A percentile compares a stretch with the other conserved stretches of the same genome.
phyloP scores from a whole-genome alignment of 2,113 vertebrate species.

The Rhinolophus sinicus region DNA sequence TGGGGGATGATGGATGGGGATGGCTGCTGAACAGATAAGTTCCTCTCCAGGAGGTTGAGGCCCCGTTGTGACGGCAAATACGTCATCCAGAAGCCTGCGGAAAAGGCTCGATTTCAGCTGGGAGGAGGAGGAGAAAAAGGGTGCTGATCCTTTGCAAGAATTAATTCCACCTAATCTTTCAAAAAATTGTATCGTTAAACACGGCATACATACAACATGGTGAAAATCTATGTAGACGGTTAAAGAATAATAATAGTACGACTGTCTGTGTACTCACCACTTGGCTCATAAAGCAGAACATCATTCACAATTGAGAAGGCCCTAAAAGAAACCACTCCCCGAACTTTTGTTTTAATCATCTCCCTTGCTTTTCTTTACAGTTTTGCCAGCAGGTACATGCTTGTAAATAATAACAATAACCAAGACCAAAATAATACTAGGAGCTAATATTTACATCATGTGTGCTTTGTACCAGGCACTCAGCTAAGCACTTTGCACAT shows the following conservation, averaged over 20 bases:
- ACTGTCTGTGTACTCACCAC: not conserved
- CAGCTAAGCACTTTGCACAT: not conserved
- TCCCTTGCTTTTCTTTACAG: not conserved
- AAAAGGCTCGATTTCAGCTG: not conserved
- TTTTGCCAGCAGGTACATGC: not conserved
- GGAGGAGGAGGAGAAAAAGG: not conserved
- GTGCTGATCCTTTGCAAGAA: slow-evolving; percentile 30
- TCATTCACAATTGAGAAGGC: not conserved
- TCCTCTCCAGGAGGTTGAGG: slow-evolving; percentile 45
- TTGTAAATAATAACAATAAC: not conserved
- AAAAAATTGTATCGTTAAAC: not conserved
- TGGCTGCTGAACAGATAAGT: not conserved
- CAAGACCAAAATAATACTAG: not conserved
- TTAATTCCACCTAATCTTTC: slow-evolving; percentile 11
- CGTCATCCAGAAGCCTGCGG: not conserved
- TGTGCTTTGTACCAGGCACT: fast-evolving
- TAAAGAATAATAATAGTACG: not conserved
- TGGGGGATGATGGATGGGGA: slow-evolving; percentile 52
- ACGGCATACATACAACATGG: not conserved
- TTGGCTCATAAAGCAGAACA: not conserved
- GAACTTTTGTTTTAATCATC: not conserved
- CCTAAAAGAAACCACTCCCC: not conserved
- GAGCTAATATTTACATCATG: not conserved
- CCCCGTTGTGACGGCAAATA: slow-evolving; percentile 30
- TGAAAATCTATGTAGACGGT: not conserved